Evolutionary conservation across 2,113 vertebrate genomes (phyloP).

Genomic region (Chinchilla lanigera): DNA sequence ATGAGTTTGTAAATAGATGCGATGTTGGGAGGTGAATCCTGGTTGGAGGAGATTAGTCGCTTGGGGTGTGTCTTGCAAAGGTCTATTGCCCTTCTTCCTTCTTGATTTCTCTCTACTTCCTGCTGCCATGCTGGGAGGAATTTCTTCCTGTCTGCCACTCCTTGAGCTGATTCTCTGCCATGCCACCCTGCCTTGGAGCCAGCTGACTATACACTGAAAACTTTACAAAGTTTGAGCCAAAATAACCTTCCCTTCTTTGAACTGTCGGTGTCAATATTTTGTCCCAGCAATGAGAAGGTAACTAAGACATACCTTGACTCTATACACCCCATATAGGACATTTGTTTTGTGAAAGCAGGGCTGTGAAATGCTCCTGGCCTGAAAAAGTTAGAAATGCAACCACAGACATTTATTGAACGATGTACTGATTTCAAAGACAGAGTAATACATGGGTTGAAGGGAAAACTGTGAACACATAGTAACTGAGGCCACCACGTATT

Average conservation of each 20-base stretch:
- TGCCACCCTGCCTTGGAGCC: not conserved
- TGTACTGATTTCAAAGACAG: not conserved
- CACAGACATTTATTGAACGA: not conserved
- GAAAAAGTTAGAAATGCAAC: not conserved
- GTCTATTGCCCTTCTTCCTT: not conserved
- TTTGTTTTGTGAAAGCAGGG: not conserved
- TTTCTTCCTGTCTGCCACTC: not conserved
- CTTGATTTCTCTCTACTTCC: not conserved
- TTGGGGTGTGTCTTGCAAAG: not conserved
- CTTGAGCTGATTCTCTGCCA: not conserved
- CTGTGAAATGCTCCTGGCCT: not conserved
- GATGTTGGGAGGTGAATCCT: not conserved
- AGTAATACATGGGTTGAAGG: not conserved
- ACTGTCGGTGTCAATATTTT: not conserved
- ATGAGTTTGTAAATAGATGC: not conserved
- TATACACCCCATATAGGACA: rapidly evolving
- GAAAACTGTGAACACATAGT: not conserved
- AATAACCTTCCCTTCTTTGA: not conserved
- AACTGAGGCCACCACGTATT: not conserved
- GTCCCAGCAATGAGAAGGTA: not conserved
- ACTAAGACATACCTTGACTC: not conserved
- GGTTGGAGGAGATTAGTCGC: not conserved
- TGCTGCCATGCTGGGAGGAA: not conserved
- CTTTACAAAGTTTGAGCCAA: not conserved
- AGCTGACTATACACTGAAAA: not conserved